Base-by-base conservation (phyloP, 37 sponge, comb jelly and placozoan genomes). In the Beroe forskalii region DNA sequence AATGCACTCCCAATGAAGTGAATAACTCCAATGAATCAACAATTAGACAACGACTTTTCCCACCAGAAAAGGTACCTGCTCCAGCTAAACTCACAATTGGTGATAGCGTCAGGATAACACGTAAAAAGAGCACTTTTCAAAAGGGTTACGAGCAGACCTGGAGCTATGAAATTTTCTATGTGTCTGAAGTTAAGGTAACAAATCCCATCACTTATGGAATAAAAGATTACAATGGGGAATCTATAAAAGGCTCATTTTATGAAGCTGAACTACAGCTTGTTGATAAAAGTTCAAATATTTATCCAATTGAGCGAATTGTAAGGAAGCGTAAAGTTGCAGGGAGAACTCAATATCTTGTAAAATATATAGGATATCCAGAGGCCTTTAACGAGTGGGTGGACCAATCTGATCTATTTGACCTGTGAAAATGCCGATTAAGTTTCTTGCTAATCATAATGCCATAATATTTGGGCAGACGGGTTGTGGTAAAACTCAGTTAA, bases 71-170 rank as follows among this genome's bases (percentile, higher is more conserved):
- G 40, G 1, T 8, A 17, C 38, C 76, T 8, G 28, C 40, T 8
- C 76, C 76, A 38, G 40, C 76, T 6, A 72, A 72, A 33, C 76
- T 72, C 3, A 72, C 9, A 72, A 38, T 72, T 23, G 76, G 76
- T 23, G 76, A 72, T 72, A 72, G 28, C 30, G 76, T 72, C 6
- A 4, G 76, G 8, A 36, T 72, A 72, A 72, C 76, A 17, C 40
- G 40, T 38, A 32, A 72, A 72, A 72, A 72, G 27, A 20, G 22
- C 40, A 72, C 40, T 72, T 72, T 72, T 22, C 76, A 72, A 22
- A 72, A 72, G 76, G 76, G 76, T 20, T 72, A 72, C 23, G 76
- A 72, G 40, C 76, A 72, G 14, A 36, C 40, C 4, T 72, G 76
- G 76, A 38, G 40, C 23, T 38, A 72, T 38, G 76, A 72, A 36